Conservation (phyloP, 2,797 vertebrate genomes). For the Acrossocheilus wenchowensis region DNA sequence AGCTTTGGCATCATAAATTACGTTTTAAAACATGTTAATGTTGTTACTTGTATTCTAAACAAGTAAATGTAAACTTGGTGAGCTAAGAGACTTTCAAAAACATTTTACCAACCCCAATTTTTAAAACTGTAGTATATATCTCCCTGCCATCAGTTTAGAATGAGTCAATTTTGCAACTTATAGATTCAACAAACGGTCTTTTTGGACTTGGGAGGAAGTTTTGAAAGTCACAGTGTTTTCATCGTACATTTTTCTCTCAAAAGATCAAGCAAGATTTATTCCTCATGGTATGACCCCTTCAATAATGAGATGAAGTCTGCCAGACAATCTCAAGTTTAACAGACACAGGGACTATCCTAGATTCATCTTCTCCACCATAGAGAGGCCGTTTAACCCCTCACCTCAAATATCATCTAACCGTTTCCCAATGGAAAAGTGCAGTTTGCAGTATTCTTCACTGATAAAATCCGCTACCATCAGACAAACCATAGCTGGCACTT, state of each 20-base stretch:
- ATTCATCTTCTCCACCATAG: conserved; percentile 9
- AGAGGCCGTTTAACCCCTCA: conserved; percentile 24
- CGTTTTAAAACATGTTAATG: neutral
- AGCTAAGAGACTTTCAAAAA: neutral
- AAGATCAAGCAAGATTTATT: conserved; percentile 16
- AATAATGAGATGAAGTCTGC: conserved; percentile 34
- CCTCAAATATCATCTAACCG: conserved; percentile 22
- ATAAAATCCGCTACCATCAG: neutral
- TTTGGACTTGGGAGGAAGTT: neutral
- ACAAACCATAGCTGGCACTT: neutral
- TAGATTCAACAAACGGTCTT: conserved; percentile 2
- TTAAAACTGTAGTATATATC: neutral
- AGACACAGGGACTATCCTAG: conserved; percentile 4
- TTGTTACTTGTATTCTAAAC: neutral
- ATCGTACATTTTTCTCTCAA: neutral
- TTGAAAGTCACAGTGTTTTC: conserved; percentile 8
- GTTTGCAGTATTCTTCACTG: conserved; percentile 2
- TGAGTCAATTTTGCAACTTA: neutral
- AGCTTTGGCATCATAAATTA: neutral
- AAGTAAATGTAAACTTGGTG: neutral
- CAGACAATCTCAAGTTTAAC: conserved; percentile 9
- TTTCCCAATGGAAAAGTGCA: conserved; percentile 15
- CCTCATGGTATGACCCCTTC: conserved; percentile 13
- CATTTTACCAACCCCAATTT: neutral
- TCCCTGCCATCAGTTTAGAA: neutral